Conservation (phyloP, 2,797 vertebrate species). For the Morus bassanus region DNA sequence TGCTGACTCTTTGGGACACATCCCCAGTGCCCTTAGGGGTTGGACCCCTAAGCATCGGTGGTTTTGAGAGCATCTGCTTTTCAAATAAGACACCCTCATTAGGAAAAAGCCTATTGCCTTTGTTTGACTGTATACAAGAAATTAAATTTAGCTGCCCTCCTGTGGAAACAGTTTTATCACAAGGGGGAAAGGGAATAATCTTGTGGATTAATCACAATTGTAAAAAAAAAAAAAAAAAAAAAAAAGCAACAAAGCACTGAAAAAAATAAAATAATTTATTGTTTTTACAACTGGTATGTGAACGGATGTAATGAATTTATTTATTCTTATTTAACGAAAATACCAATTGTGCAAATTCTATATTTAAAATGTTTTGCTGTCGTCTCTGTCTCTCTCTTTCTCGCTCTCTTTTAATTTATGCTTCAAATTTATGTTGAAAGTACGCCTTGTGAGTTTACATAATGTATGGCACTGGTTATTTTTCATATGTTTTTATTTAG, state of each 20-base stretch:
- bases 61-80: neutral
- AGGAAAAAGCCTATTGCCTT: neutral
- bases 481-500: constrained; percentile 61
- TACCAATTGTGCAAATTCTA: constrained; percentile 87
- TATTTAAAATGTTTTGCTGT: constrained; percentile 86
- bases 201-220: constrained; percentile 64
- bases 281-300: constrained; percentile 96
- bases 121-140: constrained; percentile 1
- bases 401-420: constrained; percentile 77
- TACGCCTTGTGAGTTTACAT: constrained; percentile 79
- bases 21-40: neutral
- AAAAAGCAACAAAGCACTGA: constrained; percentile 92
- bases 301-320: constrained; percentile 92
- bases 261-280: constrained; percentile 94
- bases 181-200: constrained; percentile 44
- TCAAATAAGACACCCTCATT: neutral
- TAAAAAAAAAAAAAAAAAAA: constrained; percentile 41
- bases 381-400: constrained; percentile 65
- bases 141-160: constrained; percentile 63
- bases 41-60: neutral
- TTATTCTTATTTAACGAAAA: constrained; percentile 97
- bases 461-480: constrained; percentile 76
- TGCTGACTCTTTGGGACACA: neutral
- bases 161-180: constrained; percentile 78
- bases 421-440: constrained; percentile 75